These are phyloP conservation scores for Thumatha senex DNA, from an alignment of 2,888 invertebrate species.

Conservation along the genomic window DNA sequence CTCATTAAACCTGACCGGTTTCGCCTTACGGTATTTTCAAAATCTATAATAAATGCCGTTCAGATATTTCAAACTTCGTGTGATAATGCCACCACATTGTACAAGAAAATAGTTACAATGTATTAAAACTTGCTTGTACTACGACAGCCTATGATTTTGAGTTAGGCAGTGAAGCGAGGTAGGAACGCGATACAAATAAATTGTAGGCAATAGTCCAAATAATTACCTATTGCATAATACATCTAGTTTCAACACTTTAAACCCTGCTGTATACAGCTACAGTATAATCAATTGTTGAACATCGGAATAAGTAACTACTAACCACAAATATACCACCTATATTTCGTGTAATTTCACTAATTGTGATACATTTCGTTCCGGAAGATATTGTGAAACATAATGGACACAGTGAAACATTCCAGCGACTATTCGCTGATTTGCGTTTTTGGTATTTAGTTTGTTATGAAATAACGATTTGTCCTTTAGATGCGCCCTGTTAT, in stretches of 20 bases:
- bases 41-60: too few species aligned
- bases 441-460: slow-evolving; percentile 27
- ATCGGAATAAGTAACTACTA: slow-evolving; percentile 34
- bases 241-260: background rate
- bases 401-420: slow-evolving; percentile 42
- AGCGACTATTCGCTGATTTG: slow-evolving; percentile 38
- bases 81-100: too few species aligned
- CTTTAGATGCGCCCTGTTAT: slow-evolving; percentile 29
- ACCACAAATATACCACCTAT: slow-evolving; percentile 35
- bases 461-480: slow-evolving; percentile 39
- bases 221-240: background rate
- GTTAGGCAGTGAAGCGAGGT: background rate
- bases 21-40: too few species aligned
- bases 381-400: slow-evolving; percentile 52
- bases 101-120: too few species aligned
- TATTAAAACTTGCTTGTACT: background rate
- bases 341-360: slow-evolving; percentile 49
- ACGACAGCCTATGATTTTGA: slow-evolving; percentile 7
- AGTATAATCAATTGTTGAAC: slow-evolving; percentile 44
- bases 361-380: slow-evolving; percentile 50
- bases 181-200: too few species aligned
- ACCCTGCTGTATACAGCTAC: slow-evolving; percentile 10
- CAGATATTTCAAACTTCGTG: too few species aligned
- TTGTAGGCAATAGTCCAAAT: too few species aligned
- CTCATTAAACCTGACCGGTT: too few species aligned